These are phyloP conservation scores for Synodontis membranacea DNA, from an alignment of 2,113 vertebrate genomes.

Conservation along the genomic window DNA sequence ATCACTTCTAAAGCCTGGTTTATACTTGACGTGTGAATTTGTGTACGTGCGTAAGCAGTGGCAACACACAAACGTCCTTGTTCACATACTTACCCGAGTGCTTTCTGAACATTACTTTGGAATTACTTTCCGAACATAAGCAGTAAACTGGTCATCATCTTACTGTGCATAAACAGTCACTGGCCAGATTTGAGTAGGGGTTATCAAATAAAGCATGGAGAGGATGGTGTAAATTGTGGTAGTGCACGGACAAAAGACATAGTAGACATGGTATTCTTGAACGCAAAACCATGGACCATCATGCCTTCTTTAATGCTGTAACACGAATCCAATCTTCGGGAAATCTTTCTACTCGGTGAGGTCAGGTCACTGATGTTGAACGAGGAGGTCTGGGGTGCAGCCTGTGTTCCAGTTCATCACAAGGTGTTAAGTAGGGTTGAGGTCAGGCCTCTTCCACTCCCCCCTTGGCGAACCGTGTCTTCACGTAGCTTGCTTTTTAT, in stretches of 20 bases:
- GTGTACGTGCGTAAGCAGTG: neutral
- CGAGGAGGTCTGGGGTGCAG: neutral
- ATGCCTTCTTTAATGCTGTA: neutral
- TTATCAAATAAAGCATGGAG: too few relatives aligned
- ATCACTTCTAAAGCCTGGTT: slow-evolving; percentile 11
- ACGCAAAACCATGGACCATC: neutral
- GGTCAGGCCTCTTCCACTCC: neutral
- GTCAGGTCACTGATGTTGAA: neutral
- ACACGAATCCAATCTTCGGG: neutral
- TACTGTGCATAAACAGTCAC: too few relatives aligned
- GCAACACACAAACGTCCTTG: neutral
- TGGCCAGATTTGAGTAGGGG: too few relatives aligned
- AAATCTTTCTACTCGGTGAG: neutral
- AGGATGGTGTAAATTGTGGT: too few relatives aligned
- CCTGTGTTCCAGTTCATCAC: neutral
- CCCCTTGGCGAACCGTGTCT: neutral
- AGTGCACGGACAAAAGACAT: too few relatives aligned
- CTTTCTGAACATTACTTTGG: too few relatives aligned
- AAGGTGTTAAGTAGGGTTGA: neutral
- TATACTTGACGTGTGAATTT: neutral
- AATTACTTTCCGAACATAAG: too few relatives aligned
- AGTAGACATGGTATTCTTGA: too few relatives aligned
- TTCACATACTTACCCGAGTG: neutral
- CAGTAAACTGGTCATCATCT: too few relatives aligned
- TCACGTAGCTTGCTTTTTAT: neutral